Percentiles rank a stretch among this genome's conserved stretches.
Conservation (phyloP, 2,888 invertebrate species). For the Pheosia tremula region DNA sequence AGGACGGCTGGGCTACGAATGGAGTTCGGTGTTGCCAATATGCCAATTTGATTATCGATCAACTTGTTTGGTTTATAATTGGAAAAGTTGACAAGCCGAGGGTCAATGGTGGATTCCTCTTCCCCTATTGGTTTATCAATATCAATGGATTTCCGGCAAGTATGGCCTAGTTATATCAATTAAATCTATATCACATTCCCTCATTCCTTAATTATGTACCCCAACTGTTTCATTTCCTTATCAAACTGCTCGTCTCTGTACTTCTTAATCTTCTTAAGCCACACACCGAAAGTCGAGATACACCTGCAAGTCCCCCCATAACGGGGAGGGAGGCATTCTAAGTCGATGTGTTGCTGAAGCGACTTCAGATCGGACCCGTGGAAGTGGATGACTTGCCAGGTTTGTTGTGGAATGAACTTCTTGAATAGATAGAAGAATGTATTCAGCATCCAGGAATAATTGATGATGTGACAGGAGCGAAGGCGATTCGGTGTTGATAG, state of each 20-base stretch:
- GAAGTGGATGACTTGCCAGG: conserved; percentile 80
- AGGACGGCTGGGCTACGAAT: too few relatives aligned
- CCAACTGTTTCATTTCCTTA: conserved; percentile 86
- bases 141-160: too few relatives aligned
- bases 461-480: conserved; percentile 88
- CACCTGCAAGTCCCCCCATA: conserved; percentile 83
- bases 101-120: too few relatives aligned
- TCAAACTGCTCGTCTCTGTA: conserved; percentile 79
- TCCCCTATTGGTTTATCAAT: too few relatives aligned
- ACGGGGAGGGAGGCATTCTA: conserved; percentile 58
- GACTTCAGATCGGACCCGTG: conserved; percentile 72
- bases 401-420: conserved; percentile 87
- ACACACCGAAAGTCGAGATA: conserved; percentile 83
- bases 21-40: too few relatives aligned
- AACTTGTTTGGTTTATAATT: too few relatives aligned
- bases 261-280: conserved; percentile 81
- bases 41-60: too few relatives aligned
- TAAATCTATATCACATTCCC: neutral
- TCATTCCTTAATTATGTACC: conserved; percentile 84
- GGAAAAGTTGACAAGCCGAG: too few relatives aligned
- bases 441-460: conserved; percentile 92
- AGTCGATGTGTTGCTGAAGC: conserved; percentile 62
- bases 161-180: too few relatives aligned
- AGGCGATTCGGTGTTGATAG: conserved; percentile 87
- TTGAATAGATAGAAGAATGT: conserved; percentile 90